Base-by-base conservation (phyloP, 1,140 invertebrate genomes). In the Ips typographus region DNA sequence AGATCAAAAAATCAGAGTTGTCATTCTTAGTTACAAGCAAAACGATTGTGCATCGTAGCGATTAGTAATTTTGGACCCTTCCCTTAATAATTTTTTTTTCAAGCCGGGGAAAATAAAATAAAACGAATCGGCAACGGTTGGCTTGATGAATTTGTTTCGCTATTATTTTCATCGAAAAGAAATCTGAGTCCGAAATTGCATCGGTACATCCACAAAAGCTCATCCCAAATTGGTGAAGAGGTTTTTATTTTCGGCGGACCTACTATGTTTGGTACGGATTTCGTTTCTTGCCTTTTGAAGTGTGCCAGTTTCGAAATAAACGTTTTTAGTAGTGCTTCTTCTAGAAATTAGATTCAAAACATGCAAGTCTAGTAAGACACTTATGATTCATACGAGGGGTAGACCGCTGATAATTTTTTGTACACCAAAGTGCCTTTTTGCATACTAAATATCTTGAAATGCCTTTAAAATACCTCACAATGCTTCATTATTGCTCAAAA, bases 131-230 rank as follows among this genome's bases (percentile, higher is more conserved):
- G 40, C 57, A 52, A 52, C 56, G 37, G 56, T 52, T 41, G 57
- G 57, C 67, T 63, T 63, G 60, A 63, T 63, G 67, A 61, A 68
- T 68, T 68, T 68, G 67, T 68, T 63, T 61, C 60, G 67, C 59
- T 68, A 49, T 63, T 68, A 61, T 68, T 68, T 68, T 68, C 59
- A 47, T 62, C 59, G 40, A 63, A 63, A 62, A 56, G 60, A 63
- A 68, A 68, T 56, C 53, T 59, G 49, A 68, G 59, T 4, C 67
- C 58, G 42, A 68, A 68, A 68, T 68, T 68, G 60, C 67, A 57
- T 68, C 60, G 49, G 67, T 62, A 68, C 52, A 56, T 37, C 5
- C 39, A 62, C 58, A 62, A 68, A 68, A 63, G 60, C 44, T 61
- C 44, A 52, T 44, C 65, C 55, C 52, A 55, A 61, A 40, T 60